Percentiles rank a stretch among this genome's conserved stretches.
Conservation (phyloP, 2,888 invertebrate genomes). For the Plutella xylostella region DNA sequence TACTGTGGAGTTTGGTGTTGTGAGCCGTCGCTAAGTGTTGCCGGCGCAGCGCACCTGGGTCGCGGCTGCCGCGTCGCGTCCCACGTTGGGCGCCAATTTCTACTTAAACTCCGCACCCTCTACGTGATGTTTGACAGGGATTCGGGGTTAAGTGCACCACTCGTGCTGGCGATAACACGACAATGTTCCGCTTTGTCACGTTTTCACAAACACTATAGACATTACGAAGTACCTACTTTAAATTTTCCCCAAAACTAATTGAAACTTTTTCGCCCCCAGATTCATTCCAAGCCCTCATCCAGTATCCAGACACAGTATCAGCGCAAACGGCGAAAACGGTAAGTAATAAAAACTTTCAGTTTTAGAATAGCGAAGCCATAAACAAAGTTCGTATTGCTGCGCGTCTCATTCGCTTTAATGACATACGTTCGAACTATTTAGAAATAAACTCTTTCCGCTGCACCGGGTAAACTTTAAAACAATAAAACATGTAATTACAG, state of each 20-base stretch:
- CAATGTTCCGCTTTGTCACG: too few relatives aligned
- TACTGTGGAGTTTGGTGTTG: conserved; percentile 38
- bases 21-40: conserved; percentile 46
- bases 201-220: too few relatives aligned
- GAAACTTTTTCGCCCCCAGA: conserved; percentile 71
- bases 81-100: conserved; percentile 40
- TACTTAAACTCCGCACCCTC: too few relatives aligned
- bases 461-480: neutral
- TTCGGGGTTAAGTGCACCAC: conserved; percentile 31
- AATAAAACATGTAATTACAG: too few relatives aligned
- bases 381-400: conserved; percentile 58
- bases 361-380: conserved; percentile 42
- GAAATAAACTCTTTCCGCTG: conserved; percentile 34
- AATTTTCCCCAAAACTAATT: too few relatives aligned
- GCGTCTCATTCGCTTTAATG: conserved; percentile 63
- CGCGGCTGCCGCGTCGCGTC: conserved; percentile 23
- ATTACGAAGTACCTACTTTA: too few relatives aligned
- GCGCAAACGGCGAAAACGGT: conserved; percentile 97
- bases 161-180: too few relatives aligned
- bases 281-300: conserved; percentile 98
- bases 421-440: conserved; percentile 50
- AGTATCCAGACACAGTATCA: conserved; percentile 96
- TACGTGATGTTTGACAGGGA: conserved; percentile 24
- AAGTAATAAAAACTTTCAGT: conserved; percentile 42
- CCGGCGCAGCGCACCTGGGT: conserved; percentile 52